A percentile compares a stretch with the other conserved stretches of the same genome.
Conservation (phyloP, 1,140 invertebrate species). For the Aleiodes sp. region DNA sequence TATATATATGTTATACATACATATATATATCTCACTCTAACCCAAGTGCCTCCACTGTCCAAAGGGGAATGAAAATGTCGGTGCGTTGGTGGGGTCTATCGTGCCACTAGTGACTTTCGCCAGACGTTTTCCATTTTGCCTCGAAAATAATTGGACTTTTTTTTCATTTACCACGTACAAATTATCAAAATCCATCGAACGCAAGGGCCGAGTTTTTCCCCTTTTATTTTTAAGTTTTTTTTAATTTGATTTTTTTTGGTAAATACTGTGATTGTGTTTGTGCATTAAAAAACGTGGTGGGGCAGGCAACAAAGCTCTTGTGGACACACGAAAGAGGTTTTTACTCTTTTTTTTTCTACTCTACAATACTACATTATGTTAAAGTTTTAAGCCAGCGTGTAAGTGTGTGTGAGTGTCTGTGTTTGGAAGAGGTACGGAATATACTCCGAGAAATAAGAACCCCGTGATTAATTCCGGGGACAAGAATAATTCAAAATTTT, state of each 20-base stretch:
- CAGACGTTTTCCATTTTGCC: conserved; percentile 43
- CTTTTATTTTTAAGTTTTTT: conserved; percentile 2
- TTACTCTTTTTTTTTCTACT: background rate
- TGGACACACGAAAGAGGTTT: background rate
- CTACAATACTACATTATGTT: background rate
- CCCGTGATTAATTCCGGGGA: background rate
- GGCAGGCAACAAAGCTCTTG: background rate
- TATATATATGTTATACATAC: background rate
- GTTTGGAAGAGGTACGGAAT: background rate
- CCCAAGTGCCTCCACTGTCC: background rate
- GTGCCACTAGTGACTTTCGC: conserved; percentile 58
- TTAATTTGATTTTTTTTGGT: background rate
- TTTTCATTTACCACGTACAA: too few species aligned
- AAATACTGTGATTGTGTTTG: background rate
- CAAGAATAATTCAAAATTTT: too few species aligned
- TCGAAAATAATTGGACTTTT: conserved; percentile 19
- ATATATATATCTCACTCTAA: background rate
- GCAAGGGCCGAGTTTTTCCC: background rate
- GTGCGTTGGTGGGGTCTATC: conserved; percentile 61
- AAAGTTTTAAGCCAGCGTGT: background rate
- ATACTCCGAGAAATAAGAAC: too few species aligned
- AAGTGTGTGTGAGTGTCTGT: background rate
- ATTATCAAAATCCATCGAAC: background rate
- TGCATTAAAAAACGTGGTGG: background rate
- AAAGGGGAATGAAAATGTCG: conserved; percentile 56